These are phyloP conservation scores for Strigamia crassipes DNA, from an alignment of 2,888 invertebrate genomes.

Conservation along the genomic window DNA sequence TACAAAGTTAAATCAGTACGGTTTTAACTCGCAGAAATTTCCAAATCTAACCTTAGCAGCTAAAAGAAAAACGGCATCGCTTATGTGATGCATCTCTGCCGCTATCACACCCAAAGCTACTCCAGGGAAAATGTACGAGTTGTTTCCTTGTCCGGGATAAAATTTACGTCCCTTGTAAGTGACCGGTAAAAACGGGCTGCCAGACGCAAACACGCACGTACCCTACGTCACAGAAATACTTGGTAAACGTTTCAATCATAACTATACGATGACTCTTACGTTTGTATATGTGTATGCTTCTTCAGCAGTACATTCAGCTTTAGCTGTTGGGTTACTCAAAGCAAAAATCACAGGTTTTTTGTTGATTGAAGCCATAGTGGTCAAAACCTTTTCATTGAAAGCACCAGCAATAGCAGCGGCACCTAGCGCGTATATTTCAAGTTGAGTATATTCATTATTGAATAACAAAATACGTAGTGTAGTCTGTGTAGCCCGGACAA, in stretches of 20 bases:
- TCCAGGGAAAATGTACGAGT: constrained; percentile 97
- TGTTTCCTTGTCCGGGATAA: constrained; percentile 95
- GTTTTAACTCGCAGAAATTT: no score
- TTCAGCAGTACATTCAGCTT: constrained; percentile 98
- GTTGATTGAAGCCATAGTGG: constrained; percentile 82
- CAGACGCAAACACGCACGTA: constrained; percentile 89
- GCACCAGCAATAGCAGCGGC: constrained; percentile 92
- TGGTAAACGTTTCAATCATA: no score
- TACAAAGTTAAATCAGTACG: neutral
- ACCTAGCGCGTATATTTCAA: constrained; percentile 62
- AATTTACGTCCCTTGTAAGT: constrained; percentile 76
- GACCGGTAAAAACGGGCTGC: constrained; percentile 92
- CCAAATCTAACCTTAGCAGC: constrained; percentile 67
- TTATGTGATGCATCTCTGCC: constrained; percentile 76
- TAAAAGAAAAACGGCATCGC: constrained; percentile 63
- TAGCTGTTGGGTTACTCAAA: constrained; percentile 95
- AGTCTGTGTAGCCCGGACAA: no score
- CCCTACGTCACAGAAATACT: constrained; percentile 68
- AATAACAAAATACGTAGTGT: no score
- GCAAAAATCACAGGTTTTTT: constrained; percentile 93
- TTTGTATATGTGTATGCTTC: constrained; percentile 86
- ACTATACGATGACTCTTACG: constrained; percentile 61
- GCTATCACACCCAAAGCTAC: constrained; percentile 88
- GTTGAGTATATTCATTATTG: no score
- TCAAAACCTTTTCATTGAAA: constrained; percentile 86